phyloP scores from a whole-genome alignment of 2,113 vertebrate genomes.

The Vulpes ferrilata region DNA sequence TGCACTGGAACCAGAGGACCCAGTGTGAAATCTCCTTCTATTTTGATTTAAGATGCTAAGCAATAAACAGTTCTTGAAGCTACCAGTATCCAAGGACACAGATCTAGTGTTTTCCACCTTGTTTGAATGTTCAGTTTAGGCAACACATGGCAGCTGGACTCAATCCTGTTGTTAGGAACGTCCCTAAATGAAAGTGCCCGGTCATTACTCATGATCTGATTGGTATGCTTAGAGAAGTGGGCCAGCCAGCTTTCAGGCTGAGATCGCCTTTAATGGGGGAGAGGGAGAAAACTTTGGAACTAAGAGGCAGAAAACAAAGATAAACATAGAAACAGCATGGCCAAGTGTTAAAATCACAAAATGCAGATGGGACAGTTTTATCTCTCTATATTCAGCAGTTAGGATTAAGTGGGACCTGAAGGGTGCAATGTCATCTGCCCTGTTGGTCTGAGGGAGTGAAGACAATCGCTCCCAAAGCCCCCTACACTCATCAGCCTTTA shows the following conservation, averaged over 20 bases:
- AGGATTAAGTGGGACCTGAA: slow-evolving; percentile 67
- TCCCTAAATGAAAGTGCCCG: slow-evolving; percentile 78
- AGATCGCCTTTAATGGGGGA: slow-evolving; percentile 81
- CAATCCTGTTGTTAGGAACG: slow-evolving; percentile 75
- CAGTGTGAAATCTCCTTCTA: slow-evolving; percentile 80
- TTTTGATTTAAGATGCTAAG: slow-evolving; percentile 84
- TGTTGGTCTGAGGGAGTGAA: neutral
- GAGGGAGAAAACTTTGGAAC: slow-evolving; percentile 69
- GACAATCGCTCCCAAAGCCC: neutral
- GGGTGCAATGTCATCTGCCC: slow-evolving; percentile 15
- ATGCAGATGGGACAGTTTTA: slow-evolving; percentile 73
- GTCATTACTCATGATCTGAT: slow-evolving; percentile 80
- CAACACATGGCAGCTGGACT: slow-evolving; percentile 81
- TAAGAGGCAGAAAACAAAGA: slow-evolving; percentile 79
- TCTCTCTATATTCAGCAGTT: slow-evolving; percentile 59
- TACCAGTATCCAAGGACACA: slow-evolving; percentile 85
- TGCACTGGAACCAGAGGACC: slow-evolving; percentile 61
- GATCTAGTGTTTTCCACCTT: slow-evolving; percentile 82
- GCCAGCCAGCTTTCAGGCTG: slow-evolving; percentile 76
- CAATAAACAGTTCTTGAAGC: slow-evolving; percentile 81
- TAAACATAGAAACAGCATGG: slow-evolving; percentile 83
- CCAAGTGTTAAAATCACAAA: slow-evolving; percentile 77
- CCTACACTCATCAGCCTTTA: neutral
- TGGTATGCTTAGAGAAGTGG: slow-evolving; percentile 73
- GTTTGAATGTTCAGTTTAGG: slow-evolving; percentile 85